These are phyloP conservation scores for Galerucella pusilla DNA, from an alignment of 2,888 invertebrate species.

Conservation along the genomic window DNA sequence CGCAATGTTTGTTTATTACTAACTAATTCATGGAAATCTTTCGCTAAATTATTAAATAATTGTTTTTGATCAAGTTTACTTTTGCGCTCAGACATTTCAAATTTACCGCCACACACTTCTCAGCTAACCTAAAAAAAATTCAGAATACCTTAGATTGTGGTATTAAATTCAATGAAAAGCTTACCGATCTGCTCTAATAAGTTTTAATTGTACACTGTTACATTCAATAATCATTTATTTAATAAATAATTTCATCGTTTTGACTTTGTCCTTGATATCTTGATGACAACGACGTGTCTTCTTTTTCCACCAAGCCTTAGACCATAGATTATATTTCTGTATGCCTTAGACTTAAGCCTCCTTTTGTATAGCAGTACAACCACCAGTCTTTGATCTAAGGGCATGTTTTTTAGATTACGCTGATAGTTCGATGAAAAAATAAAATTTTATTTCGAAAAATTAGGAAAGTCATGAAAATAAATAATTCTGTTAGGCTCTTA, in stretches of 20 bases:
- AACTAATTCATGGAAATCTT: constrained; percentile 62
- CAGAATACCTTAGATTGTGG: neutral
- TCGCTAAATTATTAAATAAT: constrained; percentile 54
- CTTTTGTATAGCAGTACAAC: neutral
- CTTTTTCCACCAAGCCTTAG: neutral
- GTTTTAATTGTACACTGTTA: neutral
- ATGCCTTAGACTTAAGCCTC: neutral
- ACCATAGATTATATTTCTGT: too few species aligned
- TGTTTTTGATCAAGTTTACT: constrained; percentile 50
- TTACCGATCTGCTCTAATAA: neutral
- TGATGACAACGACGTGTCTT: neutral
- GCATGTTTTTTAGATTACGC: too few species aligned
- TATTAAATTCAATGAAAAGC: neutral
- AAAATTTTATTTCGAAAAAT: too few species aligned
- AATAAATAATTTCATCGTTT: neutral
- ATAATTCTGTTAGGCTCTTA: too few species aligned
- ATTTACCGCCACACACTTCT: neutral
- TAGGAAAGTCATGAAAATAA: too few species aligned
- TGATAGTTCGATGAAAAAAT: too few species aligned
- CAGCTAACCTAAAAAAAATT: constrained; percentile 12
- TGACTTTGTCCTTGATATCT: neutral
- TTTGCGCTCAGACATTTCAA: constrained; percentile 52
- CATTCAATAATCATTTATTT: neutral
- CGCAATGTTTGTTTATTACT: constrained; percentile 57
- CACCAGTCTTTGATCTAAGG: too few species aligned